Conservation (phyloP, 2,113 vertebrate genomes). For the Chlamydotis undulata region DNA sequence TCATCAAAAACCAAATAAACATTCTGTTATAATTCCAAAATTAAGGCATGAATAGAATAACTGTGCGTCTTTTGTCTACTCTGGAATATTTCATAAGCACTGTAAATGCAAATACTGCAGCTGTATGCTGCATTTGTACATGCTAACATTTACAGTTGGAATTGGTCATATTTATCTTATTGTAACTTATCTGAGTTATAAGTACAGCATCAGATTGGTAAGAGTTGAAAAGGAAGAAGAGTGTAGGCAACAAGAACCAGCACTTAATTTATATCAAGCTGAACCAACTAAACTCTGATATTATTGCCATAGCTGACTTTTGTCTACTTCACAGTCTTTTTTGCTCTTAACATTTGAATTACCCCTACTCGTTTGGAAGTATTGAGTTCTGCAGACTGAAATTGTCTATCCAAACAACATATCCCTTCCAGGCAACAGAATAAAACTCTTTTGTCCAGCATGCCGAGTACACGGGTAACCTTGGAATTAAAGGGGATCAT, state of each 20-base stretch:
- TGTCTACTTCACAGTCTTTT: background rate
- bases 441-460: background rate
- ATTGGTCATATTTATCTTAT: background rate
- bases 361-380: background rate
- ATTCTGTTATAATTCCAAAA: background rate
- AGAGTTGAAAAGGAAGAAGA: background rate
- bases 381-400: background rate
- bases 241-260: background rate
- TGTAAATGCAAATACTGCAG: background rate
- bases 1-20: background rate
- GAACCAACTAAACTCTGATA: background rate
- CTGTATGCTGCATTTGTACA: background rate
- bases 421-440: background rate
- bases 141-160: background rate
- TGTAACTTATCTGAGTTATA: background rate
- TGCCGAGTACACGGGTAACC: rapidly evolving
- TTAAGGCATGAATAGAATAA: background rate
- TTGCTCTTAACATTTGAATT: background rate
- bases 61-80: background rate
- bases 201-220: background rate
- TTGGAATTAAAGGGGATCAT: background rate
- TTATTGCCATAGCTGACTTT: background rate
- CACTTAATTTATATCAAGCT: background rate
- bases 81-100: background rate
- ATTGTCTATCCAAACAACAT: background rate